These are phyloP conservation scores for Lumbricus terrestris DNA, from an alignment of 2,888 invertebrate species.

Conservation along the genomic window DNA sequence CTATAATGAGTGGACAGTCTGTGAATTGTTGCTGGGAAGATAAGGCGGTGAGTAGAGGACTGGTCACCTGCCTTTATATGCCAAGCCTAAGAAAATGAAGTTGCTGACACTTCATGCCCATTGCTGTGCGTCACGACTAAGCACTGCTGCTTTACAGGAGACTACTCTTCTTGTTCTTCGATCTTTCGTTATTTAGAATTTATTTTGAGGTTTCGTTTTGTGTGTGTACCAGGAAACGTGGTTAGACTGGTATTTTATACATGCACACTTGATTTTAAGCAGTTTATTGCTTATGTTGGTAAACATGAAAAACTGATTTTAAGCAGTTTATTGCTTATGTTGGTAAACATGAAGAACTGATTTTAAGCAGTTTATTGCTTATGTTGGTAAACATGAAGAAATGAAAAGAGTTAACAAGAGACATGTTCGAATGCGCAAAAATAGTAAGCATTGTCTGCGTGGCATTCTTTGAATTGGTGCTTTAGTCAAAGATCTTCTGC, in stretches of 20 bases:
- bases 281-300: not conserved
- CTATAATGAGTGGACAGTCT: too few species aligned
- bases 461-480: not conserved
- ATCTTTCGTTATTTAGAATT: not conserved
- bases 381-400: not conserved
- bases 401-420: not conserved
- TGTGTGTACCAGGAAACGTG: not conserved
- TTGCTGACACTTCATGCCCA: too few species aligned
- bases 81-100: too few species aligned
- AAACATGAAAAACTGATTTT: not conserved
- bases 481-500: not conserved
- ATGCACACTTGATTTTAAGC: not conserved
- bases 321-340: not conserved
- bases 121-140: too few species aligned
- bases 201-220: not conserved
- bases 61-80: too few species aligned
- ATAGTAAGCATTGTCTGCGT: not conserved
- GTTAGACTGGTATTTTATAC: too few species aligned
- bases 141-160: too few species aligned
- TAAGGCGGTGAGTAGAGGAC: too few species aligned
- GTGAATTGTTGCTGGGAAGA: too few species aligned
- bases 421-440: not conserved
- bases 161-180: too few species aligned
- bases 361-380: not conserved
- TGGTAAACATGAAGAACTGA: not conserved